A percentile compares a stretch with the other conserved stretches of the same genome.
phyloP scores from a whole-genome alignment of 2,888 invertebrate genomes.

The Fragum whitleyi region DNA sequence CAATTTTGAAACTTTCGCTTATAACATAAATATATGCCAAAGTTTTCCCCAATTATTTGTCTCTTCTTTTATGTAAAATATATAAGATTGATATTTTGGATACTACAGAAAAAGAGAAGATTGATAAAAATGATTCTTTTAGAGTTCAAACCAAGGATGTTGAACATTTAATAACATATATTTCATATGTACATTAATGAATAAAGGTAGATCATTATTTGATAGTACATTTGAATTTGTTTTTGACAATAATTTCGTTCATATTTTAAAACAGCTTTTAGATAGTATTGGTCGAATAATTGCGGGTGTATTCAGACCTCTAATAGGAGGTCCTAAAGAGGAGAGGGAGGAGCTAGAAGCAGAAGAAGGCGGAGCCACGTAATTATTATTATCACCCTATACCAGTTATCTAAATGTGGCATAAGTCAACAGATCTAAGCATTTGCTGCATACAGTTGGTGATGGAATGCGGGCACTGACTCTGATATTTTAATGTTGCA shows the following conservation, averaged over 20 bases:
- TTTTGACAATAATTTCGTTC: not conserved
- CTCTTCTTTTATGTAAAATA: too few species aligned
- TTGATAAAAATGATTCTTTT: not conserved
- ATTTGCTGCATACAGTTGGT: constrained; percentile 67
- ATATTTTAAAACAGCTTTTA: constrained; percentile 65
- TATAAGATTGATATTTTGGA: too few species aligned
- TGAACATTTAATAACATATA: too few species aligned
- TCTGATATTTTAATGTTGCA: constrained; percentile 3
- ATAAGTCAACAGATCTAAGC: constrained; percentile 61
- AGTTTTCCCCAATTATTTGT: too few species aligned
- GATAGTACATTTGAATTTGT: too few species aligned
- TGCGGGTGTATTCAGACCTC: constrained; percentile 53
- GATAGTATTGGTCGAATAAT: constrained; percentile 66
- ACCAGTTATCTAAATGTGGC: constrained; percentile 21
- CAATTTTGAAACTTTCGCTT: too few species aligned
- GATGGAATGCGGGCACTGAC: constrained; percentile 62
- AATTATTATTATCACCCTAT: constrained; percentile 65
- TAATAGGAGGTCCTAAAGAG: not conserved
- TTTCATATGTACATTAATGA: too few species aligned
- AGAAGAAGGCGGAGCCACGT: constrained; percentile 49
- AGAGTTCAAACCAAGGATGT: too few species aligned
- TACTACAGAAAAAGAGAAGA: too few species aligned
- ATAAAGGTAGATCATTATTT: too few species aligned
- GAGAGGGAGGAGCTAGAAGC: not conserved
- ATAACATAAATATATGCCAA: too few species aligned